Conservation (phyloP, 1,140 invertebrate genomes). For the Drosophila bocqueti region DNA sequence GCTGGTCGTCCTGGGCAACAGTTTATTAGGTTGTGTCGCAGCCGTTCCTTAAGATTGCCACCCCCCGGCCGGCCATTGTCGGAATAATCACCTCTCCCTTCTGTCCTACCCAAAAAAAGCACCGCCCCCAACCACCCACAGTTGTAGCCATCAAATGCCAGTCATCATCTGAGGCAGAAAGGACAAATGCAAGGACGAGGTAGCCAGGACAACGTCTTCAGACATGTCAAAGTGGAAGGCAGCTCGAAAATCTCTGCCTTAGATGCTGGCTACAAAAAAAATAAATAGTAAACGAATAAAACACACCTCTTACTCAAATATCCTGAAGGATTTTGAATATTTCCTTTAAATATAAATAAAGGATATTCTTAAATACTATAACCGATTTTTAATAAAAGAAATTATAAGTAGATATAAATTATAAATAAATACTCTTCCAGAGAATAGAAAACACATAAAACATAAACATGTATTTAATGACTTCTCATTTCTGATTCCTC, state of each 20-base stretch:
- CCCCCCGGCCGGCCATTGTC: not conserved
- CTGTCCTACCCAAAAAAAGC: not conserved
- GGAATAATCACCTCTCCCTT: conserved; percentile 5
- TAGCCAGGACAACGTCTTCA: conserved; percentile 63
- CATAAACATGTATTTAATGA: not conserved
- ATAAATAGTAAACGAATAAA: not conserved
- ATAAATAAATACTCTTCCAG: not conserved
- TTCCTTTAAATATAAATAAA: not conserved
- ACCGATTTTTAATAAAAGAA: not conserved
- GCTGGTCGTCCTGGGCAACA: conserved; percentile 67
- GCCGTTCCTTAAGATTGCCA: conserved; percentile 73
- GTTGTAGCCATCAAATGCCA: conserved; percentile 49
- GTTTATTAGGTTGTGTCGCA: conserved; percentile 81
- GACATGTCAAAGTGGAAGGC: conserved; percentile 42
- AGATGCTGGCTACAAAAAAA: not conserved
- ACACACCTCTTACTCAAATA: not conserved
- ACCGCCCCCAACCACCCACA: not conserved
- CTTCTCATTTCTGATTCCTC: not conserved
- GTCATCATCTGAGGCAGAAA: conserved; percentile 56
- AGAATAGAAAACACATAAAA: not conserved
- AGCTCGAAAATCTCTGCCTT: conserved; percentile 8
- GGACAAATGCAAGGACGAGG: conserved; percentile 25
- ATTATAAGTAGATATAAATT: not conserved
- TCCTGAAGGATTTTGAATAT: not conserved
- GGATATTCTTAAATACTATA: not conserved